Conservation (phyloP, 2,888 invertebrate genomes). For the Drosophila neutralis region DNA sequence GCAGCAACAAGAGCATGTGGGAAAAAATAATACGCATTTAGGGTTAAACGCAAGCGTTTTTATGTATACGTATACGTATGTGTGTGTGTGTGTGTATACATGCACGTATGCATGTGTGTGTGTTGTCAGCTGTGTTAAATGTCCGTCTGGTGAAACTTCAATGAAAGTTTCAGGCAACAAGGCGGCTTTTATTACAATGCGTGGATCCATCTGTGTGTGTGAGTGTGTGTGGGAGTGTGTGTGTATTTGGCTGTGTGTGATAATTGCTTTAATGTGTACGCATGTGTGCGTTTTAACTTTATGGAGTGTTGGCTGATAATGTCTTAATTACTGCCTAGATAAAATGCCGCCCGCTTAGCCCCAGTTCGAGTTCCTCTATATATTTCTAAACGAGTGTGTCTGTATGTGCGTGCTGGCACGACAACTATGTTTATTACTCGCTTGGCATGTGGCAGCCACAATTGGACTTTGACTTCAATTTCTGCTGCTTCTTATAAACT, state of each 20-base stretch:
- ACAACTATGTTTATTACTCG: slow-evolving; percentile 76
- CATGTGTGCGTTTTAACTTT: slow-evolving; percentile 79
- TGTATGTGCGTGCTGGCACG: slow-evolving; percentile 52
- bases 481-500: slow-evolving; percentile 64
- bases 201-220: slow-evolving; percentile 2
- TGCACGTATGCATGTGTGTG: slow-evolving; percentile 5
- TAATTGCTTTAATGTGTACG: slow-evolving; percentile 78
- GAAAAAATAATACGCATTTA: slow-evolving; percentile 68
- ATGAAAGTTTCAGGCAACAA: slow-evolving; percentile 57
- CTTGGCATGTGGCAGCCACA: slow-evolving; percentile 50
- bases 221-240: slow-evolving; percentile 6
- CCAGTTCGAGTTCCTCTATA: slow-evolving; percentile 32
- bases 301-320: slow-evolving; percentile 79
- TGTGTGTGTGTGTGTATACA: not conserved
- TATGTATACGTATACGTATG: slow-evolving; percentile 36
- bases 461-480: slow-evolving; percentile 48
- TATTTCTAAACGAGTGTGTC: slow-evolving; percentile 18
- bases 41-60: slow-evolving; percentile 77
- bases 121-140: slow-evolving; percentile 60
- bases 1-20: slow-evolving; percentile 22
- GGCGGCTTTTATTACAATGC: slow-evolving; percentile 18
- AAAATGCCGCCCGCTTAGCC: slow-evolving; percentile 72
- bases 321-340: slow-evolving; percentile 79
- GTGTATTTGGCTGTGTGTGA: slow-evolving; percentile 52
- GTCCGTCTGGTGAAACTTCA: slow-evolving; percentile 65